Base-by-base conservation (phyloP, 2,888 invertebrate species). In the Desoria tigrina region DNA sequence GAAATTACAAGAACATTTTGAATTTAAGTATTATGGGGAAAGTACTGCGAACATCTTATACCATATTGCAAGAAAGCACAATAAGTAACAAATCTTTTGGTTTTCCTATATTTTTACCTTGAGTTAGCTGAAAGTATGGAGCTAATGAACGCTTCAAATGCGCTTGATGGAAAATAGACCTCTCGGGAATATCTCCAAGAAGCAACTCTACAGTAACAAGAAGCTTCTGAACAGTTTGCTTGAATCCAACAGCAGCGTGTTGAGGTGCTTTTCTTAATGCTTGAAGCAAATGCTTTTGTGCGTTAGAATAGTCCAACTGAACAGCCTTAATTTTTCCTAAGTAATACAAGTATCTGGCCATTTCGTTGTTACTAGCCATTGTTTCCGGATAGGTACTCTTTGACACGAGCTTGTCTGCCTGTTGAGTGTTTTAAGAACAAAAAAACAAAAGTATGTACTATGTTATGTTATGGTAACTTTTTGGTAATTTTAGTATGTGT, bases 301-400 rank as follows among this genome's bases (percentile, higher is more conserved):
- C 98, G 78, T 93, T 91, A 77, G 95, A 94, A 83, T 99, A 99
- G 80, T 99, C 97, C 68, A 99, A 83, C 77, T 96, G 88, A n/a
- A 97, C 95, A 37, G 98, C 95, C 81, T 98, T 98, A 74, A 99
- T 98, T 77, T 97, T 87, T 9, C 98, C 97, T 78, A 97, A 84
- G 80, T 99, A 99, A 80, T 95, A 99, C 75, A 97, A 84, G 81
- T 93, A 98, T 79, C 99, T 86, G 3, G 99, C 98, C 93, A 96
- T 96, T 80, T 99, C 98, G 83, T 98, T 99, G 81, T 98, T 99
- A 79, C 95, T 94, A 1, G 75, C 75, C 1, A 96, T 97, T 74
- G 89, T 88, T 82, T 98, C 98, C 1, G 99, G 99, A 78, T 93
- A 98, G 0, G 93, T 90, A 16, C 95, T 94, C 81, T 98, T 99